Conservation (phyloP, 2,113 vertebrate species). For the Campylomormyrus numenius region DNA sequence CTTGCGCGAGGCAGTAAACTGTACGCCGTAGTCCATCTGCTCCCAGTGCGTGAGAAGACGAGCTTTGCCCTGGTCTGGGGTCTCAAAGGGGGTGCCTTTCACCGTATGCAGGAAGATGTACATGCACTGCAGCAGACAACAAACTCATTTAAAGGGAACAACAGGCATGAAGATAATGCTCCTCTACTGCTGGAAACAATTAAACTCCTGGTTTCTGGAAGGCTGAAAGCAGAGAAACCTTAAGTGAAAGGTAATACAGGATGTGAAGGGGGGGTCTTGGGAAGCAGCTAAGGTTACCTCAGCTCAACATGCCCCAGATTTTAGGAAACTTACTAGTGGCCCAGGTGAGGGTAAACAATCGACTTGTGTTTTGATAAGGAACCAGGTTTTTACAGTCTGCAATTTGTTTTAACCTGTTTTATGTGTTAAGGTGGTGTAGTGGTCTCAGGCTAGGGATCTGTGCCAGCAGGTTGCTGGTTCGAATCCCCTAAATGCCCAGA, state of each 20-base stretch:
- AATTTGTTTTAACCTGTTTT: background rate
- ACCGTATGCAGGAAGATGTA: slow-evolving; percentile 93
- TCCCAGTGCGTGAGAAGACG: slow-evolving; percentile 94
- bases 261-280: background rate
- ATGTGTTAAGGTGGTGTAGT: background rate
- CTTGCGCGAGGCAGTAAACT: slow-evolving; percentile 91
- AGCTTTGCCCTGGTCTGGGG: slow-evolving; percentile 89
- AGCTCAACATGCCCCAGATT: slow-evolving; percentile 10
- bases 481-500: no score
- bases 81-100: slow-evolving; percentile 94
- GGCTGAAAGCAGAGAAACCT: background rate
- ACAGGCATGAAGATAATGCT: fast-evolving
- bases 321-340: background rate
- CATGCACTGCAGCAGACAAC: slow-evolving; percentile 72
- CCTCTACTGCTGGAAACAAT: background rate
- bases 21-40: slow-evolving; percentile 95
- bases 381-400: background rate
- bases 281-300: slow-evolving; percentile 9
- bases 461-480: no score
- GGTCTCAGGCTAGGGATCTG: no score
- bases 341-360: background rate
- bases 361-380: background rate
- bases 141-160: background rate
- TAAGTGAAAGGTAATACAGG: background rate
- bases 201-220: background rate